These are phyloP conservation scores for Phocoena sinus DNA, from an alignment of 2,113 vertebrate species.

Conservation along the genomic window DNA sequence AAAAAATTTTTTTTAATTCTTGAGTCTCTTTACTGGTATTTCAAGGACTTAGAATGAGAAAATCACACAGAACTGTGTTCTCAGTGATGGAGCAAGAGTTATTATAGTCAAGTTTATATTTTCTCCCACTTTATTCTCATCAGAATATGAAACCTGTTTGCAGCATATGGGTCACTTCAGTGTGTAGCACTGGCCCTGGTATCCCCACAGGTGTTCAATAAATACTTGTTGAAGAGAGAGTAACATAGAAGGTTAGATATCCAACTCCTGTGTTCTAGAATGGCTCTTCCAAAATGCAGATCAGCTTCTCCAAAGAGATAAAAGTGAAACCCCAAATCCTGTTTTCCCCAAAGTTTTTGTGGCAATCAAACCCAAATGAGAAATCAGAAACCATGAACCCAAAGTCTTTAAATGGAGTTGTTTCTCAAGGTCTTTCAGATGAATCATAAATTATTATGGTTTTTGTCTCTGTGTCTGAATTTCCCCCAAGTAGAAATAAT, in stretches of 20 bases:
- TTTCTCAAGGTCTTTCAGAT: slow-evolving; percentile 5
- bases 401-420: neutral
- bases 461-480: neutral
- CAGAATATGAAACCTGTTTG: neutral
- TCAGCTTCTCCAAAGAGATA: neutral
- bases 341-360: neutral
- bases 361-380: neutral
- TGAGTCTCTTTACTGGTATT: neutral
- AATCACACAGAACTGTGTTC: neutral
- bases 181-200: neutral
- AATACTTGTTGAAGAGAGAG: neutral
- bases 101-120: neutral
- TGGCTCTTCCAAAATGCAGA: neutral
- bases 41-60: neutral
- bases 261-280: neutral
- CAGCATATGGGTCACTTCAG: neutral
- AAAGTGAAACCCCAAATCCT: neutral
- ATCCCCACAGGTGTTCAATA: neutral
- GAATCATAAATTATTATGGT: neutral
- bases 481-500: neutral
- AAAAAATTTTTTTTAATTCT: neutral
- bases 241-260: neutral
- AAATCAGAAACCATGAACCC: slow-evolving; percentile 27
- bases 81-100: neutral
- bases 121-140: neutral